Evolutionary conservation across 2,888 invertebrate genomes (phyloP).

Genomic region (Chymomyza fuscimana): DNA sequence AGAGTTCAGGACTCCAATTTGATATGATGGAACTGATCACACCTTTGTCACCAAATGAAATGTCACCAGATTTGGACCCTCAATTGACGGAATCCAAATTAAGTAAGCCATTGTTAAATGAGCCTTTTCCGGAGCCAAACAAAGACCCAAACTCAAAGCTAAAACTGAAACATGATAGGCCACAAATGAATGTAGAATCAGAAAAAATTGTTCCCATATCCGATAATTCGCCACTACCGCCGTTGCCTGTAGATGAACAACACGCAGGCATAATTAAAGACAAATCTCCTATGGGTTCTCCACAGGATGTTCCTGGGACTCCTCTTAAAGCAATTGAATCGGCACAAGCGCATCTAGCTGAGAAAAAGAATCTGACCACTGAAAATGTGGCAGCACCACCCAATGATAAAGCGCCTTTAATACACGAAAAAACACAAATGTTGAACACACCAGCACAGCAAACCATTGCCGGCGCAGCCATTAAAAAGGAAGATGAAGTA

Average conservation of each 20-base stretch:
- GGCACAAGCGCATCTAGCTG: not conserved
- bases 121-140: not conserved
- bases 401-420: not conserved
- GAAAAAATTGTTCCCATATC: slow-evolving; percentile 9
- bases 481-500: slow-evolving; percentile 80
- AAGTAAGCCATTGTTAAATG: slow-evolving; percentile 38
- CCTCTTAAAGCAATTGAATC: slow-evolving; percentile 13
- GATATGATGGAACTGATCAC: slow-evolving; percentile 51
- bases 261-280: slow-evolving; percentile 22
- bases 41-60: slow-evolving; percentile 45
- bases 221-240: slow-evolving; percentile 61
- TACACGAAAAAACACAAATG: not conserved
- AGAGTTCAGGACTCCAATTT: slow-evolving; percentile 78
- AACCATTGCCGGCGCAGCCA: slow-evolving; percentile 78
- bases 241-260: slow-evolving; percentile 71
- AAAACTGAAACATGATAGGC: not conserved
- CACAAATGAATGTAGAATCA: slow-evolving; percentile 1
- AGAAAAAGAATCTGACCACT: slow-evolving; percentile 21
- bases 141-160: slow-evolving; percentile 6
- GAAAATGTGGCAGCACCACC: not conserved
- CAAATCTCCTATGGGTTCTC: not conserved
- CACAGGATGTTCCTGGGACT: not conserved
- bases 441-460: slow-evolving; percentile 36
- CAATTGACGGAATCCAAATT: slow-evolving; percentile 43
- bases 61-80: slow-evolving; percentile 32